phyloP scores from a whole-genome alignment of 2,797 vertebrate species.

The Perdix hodgsoniae region DNA sequence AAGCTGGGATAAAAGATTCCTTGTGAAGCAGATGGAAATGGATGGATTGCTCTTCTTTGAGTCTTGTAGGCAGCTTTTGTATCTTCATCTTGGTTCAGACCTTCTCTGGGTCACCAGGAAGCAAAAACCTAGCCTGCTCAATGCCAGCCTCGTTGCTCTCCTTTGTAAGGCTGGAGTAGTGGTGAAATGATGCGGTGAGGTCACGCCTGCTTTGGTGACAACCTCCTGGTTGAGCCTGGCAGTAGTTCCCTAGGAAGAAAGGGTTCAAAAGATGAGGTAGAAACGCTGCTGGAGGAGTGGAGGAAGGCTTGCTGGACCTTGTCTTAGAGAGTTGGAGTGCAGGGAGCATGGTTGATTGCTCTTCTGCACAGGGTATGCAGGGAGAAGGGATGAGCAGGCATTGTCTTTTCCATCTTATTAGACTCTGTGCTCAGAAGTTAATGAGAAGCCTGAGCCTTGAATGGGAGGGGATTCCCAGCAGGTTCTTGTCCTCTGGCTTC shows the following conservation, averaged over 20 bases:
- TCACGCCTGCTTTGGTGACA: neutral
- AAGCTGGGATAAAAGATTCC: neutral
- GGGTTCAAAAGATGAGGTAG: neutral
- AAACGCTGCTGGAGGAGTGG: neutral
- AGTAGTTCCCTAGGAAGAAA: neutral
- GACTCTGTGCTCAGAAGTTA: neutral
- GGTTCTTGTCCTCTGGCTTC: neutral
- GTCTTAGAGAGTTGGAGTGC: neutral
- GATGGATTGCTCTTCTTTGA: neutral
- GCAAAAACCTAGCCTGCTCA: neutral
- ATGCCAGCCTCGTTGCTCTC: neutral
- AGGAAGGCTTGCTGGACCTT: neutral
- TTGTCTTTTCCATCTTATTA: neutral
- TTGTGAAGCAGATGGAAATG: neutral
- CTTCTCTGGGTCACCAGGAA: neutral
- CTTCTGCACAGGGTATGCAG: neutral
- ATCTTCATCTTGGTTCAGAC: neutral
- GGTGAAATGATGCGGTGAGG: neutral
- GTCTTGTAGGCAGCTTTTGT: neutral
- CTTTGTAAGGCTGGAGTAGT: neutral
- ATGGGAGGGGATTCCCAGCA: neutral
- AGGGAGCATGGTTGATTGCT: accelerated
- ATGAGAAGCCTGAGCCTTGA: neutral
- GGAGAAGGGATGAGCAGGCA: neutral
- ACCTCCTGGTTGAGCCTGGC: neutral